Evolutionary conservation across 1,140 invertebrate genomes (phyloP).

Genomic region (Saccostrea echinata): DNA sequence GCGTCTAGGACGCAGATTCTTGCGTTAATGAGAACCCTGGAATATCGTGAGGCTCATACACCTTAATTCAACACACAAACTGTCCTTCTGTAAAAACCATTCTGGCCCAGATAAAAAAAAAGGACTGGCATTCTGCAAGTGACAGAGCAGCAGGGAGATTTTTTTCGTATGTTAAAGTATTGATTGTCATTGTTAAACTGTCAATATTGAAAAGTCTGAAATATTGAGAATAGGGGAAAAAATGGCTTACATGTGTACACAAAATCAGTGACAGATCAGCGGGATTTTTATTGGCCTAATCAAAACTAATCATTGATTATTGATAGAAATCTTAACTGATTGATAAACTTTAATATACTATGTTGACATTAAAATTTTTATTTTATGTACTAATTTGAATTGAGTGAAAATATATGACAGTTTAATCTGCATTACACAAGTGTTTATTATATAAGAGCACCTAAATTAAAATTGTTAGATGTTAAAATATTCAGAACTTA

Average conservation of each 20-base stretch:
- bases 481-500: no score
- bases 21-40: no score
- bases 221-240: neutral
- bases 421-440: neutral
- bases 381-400: neutral
- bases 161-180: neutral
- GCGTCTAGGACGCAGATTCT: no score
- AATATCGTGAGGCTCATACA: neutral
- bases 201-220: neutral
- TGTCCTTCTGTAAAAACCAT: neutral
- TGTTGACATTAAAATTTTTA: neutral
- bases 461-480: no score
- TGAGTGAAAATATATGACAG: neutral
- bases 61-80: neutral
- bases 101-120: neutral
- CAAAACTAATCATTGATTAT: neutral
- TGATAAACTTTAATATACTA: slow-evolving; percentile 15
- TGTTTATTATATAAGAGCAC: no score
- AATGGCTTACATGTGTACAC: neutral
- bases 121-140: neutral
- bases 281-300: neutral
- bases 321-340: neutral
- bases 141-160: neutral
- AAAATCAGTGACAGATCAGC: neutral
- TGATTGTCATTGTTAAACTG: slow-evolving; percentile 30